Evolutionary conservation across 1,140 invertebrate genomes (phyloP).

Genomic region (Conus ventricosus): DNA sequence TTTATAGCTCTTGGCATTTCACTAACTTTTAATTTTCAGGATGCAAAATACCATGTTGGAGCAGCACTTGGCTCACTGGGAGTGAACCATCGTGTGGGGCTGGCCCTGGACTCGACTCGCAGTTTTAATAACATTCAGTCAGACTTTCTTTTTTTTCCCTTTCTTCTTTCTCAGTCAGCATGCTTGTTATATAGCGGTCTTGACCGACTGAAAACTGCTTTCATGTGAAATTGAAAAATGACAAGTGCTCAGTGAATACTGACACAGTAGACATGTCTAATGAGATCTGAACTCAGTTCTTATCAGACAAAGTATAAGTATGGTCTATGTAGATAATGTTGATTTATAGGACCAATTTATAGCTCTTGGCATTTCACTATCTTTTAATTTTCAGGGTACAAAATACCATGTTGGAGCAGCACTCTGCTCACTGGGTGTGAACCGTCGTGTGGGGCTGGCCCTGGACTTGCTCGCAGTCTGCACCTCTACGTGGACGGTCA

Average conservation of each 20-base stretch:
- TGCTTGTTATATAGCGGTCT: too few species aligned
- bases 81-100: not conserved
- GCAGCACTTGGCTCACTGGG: not conserved
- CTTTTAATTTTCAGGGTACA: not conserved
- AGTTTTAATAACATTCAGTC: too few species aligned
- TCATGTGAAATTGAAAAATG: too few species aligned
- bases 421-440: not conserved
- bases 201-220: too few species aligned
- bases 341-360: not conserved
- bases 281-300: too few species aligned
- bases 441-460: not conserved
- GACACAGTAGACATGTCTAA: too few species aligned
- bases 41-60: not conserved
- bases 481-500: slow-evolving; percentile 28
- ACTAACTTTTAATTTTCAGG: not conserved
- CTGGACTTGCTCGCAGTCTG: not conserved
- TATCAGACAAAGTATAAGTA: too few species aligned
- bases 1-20: not conserved
- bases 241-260: too few species aligned
- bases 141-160: too few species aligned
- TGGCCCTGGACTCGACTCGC: not conserved
- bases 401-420: not conserved
- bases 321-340: too few species aligned
- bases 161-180: too few species aligned
- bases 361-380: too few species aligned